Base-by-base conservation (phyloP, 23 tunicate species). In the Halocynthia aurantium region DNA sequence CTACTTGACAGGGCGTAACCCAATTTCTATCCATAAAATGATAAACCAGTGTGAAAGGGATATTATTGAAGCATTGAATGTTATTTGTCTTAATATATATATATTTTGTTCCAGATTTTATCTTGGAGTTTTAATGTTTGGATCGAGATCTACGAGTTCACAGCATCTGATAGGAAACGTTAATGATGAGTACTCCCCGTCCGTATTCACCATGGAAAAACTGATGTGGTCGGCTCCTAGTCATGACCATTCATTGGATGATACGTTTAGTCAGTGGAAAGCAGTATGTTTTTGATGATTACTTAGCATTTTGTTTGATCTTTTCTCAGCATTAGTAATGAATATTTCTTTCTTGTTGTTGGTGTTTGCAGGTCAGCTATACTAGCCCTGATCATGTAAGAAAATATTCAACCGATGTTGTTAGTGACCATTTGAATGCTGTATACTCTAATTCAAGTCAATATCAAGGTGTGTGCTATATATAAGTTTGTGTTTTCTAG, bases 121-220 rank as follows among this genome's bases (percentile, higher is more conserved):
- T 52, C n/a, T 74, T 54, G 63, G 56, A 8, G 57, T 54, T 22
- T 21, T 74, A 8, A n/a, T 74, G 78, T 64, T 74, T 5, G 57
- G 67, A 54, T 53, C 56, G 2, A 54, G 31, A 13, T n/a, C 67
- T 21, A 74, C 55, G n/a, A 54, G 31, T 15, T 53, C 78, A 7
- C 70, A 84, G 78, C 10, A 50, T 4, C 68, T 76, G 15, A 77
- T n/a, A 51, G 52, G 52, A 20, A 70, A 67, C 21, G 80, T 85
- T 12, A 84, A 85, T 56, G 90, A 85, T 73, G 90, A 85, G 66
- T 80, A 85, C 66, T 78, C 84, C 12, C 90, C 90, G 8, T 71
- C 90, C 2, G 72, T 80, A 7, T 85, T 85, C 72, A 79, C 84
- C 10, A 67, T 80, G 7, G 68, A 76, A 10, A 19, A 80, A 57